Conservation (phyloP, 1,140 invertebrate genomes). For the Drosophila athabasca region DNA sequence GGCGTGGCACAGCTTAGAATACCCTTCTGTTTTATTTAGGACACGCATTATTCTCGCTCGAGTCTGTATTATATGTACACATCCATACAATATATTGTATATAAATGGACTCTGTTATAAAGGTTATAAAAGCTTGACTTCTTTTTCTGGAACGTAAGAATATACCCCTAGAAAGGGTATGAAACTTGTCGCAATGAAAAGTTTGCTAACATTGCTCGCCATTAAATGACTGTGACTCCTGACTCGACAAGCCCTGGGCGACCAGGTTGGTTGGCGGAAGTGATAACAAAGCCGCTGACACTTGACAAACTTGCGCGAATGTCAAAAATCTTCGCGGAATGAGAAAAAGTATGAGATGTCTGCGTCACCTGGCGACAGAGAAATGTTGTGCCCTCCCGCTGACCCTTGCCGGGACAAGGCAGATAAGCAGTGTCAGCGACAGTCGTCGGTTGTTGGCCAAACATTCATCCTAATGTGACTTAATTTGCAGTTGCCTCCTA, state of each 20-base stretch:
- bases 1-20: slow-evolving; percentile 25
- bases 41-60: not conserved
- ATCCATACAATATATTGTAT: too few relatives aligned
- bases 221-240: slow-evolving; percentile 58
- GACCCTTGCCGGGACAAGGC: slow-evolving; percentile 35
- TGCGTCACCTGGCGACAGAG: slow-evolving; percentile 37
- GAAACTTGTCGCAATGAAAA: slow-evolving; percentile 58
- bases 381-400: slow-evolving; percentile 45
- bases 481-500: slow-evolving; percentile 52
- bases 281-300: slow-evolving; percentile 82
- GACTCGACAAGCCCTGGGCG: slow-evolving; percentile 42
- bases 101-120: too few relatives aligned
- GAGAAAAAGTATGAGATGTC: slow-evolving; percentile 7
- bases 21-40: slow-evolving; percentile 8
- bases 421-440: slow-evolving; percentile 55
- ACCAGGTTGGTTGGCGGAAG: slow-evolving; percentile 64
- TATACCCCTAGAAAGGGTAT: slow-evolving; percentile 37
- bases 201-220: slow-evolving; percentile 72
- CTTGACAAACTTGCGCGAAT: slow-evolving; percentile 75
- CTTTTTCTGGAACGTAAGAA: too few relatives aligned
- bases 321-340: slow-evolving; percentile 47
- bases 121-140: not conserved
- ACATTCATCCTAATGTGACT: slow-evolving; percentile 63
- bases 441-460: slow-evolving; percentile 28
- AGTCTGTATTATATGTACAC: too few relatives aligned